Percentiles rank a stretch among this genome's conserved stretches.
phyloP scores from a whole-genome alignment of 2,797 vertebrate genomes.

The Gymnoscopelus braueri region DNA sequence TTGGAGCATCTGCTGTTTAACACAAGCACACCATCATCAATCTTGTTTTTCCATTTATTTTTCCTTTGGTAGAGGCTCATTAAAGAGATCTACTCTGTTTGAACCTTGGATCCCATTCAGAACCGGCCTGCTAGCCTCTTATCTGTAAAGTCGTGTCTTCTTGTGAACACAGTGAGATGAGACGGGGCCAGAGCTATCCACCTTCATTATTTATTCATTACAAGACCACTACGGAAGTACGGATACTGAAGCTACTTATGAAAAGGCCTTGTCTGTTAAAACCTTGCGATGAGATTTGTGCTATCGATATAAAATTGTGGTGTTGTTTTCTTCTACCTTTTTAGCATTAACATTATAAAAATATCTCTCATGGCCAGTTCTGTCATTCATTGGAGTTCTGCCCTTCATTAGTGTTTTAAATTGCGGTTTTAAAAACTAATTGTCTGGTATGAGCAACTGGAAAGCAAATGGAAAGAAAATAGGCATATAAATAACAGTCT shows the following conservation, averaged over 20 bases:
- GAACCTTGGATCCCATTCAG: slow-evolving; percentile 44
- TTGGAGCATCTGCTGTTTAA: slow-evolving; percentile 56
- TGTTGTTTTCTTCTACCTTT: not conserved
- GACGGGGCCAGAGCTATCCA: slow-evolving; percentile 45
- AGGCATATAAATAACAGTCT: slow-evolving; percentile 5
- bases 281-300: not conserved
- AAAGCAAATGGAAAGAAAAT: slow-evolving; percentile 8
- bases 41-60: not conserved
- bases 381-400: too few species aligned
- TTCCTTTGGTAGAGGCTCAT: slow-evolving; percentile 51
- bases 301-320: not conserved
- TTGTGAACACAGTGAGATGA: slow-evolving; percentile 49
- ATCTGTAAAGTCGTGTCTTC: slow-evolving; percentile 51
- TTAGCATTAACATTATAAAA: slow-evolving; percentile 14
- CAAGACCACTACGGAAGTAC: slow-evolving; percentile 57
- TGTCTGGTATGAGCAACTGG: too few species aligned
- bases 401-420: too few species aligned
- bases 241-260: slow-evolving; percentile 37
- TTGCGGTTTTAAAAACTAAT: too few species aligned
- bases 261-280: slow-evolving; percentile 23
- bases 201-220: slow-evolving; percentile 65
- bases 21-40: slow-evolving; percentile 4
- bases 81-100: slow-evolving; percentile 48
- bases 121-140: slow-evolving; percentile 37
- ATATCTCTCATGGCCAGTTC: too few species aligned